A percentile compares a stretch with the other conserved stretches of the same genome.
Evolutionary conservation across 2,113 vertebrate genomes (phyloP).

Genomic region (Rhinogobius similis): DNA sequence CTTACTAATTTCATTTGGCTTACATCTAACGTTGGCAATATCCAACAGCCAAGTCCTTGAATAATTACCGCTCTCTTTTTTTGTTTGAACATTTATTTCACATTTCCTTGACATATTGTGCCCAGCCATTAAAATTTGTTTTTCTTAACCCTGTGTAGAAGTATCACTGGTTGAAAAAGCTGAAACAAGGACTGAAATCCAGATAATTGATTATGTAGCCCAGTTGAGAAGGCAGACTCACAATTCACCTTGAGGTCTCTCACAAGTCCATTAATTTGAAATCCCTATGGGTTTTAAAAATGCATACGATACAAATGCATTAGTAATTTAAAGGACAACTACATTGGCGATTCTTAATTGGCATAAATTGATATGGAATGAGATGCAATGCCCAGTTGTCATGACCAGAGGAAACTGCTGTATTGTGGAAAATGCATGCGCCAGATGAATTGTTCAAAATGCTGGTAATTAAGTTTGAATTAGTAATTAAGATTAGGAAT

Average conservation of each 20-base stretch:
- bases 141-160: too few relatives aligned
- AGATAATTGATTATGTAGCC: background rate
- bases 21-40: too few relatives aligned
- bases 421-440: slow-evolving; percentile 11
- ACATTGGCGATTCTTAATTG: slow-evolving; percentile 24
- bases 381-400: slow-evolving; percentile 10
- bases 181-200: background rate
- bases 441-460: slow-evolving; percentile 50
- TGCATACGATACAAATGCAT: slow-evolving; percentile 19
- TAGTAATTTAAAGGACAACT: slow-evolving; percentile 6
- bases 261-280: slow-evolving; percentile 26
- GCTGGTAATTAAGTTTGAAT: slow-evolving; percentile 55
- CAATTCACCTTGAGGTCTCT: slow-evolving; percentile 7
- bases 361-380: slow-evolving; percentile 35
- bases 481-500: slow-evolving; percentile 48
- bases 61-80: too few relatives aligned
- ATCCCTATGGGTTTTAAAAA: slow-evolving; percentile 15
- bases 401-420: slow-evolving; percentile 14
- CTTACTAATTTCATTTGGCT: too few relatives aligned
- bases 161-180: too few relatives aligned
- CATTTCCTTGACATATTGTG: too few relatives aligned
- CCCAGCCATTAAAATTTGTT: too few relatives aligned
- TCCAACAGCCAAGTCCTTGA: too few relatives aligned
- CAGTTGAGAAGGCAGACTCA: slow-evolving; percentile 3
- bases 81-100: too few relatives aligned